Percentiles rank a stretch among this genome's conserved stretches.
Evolutionary conservation across 1,140 invertebrate genomes (phyloP).

Genomic region (Marisa cornuarietis): DNA sequence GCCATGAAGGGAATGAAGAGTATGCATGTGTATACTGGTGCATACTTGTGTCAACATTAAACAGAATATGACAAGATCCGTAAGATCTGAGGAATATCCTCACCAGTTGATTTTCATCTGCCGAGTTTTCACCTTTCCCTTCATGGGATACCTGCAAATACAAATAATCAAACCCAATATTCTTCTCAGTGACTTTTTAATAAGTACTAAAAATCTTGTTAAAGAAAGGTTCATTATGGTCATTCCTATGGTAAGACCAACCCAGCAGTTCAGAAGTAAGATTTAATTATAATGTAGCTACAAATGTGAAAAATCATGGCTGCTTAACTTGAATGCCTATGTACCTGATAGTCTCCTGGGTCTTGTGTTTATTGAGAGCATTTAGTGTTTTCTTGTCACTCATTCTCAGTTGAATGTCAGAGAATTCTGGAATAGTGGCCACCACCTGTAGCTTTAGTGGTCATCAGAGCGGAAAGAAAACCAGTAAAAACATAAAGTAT

Average conservation of each 20-base stretch:
- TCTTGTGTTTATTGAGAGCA: slow-evolving; percentile 72
- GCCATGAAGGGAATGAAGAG: background rate
- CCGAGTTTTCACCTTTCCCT: slow-evolving; percentile 72
- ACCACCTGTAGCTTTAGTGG: slow-evolving; percentile 55
- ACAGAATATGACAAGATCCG: background rate
- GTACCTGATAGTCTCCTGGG: slow-evolving; percentile 68
- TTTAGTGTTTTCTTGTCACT: slow-evolving; percentile 74
- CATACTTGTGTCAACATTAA: background rate
- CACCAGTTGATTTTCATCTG: slow-evolving; percentile 77
- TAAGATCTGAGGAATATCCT: slow-evolving; percentile 29
- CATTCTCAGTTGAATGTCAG: slow-evolving; percentile 72
- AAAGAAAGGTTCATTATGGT: too few relatives aligned
- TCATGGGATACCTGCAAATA: slow-evolving; percentile 69
- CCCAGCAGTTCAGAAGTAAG: too few relatives aligned
- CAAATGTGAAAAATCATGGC: too few relatives aligned
- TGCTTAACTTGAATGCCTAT: background rate
- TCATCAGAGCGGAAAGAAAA: slow-evolving; percentile 7
- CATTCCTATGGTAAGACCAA: too few relatives aligned
- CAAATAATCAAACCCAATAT: background rate
- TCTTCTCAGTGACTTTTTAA: background rate
- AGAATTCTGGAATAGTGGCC: slow-evolving; percentile 72
- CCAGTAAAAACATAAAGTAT: background rate
- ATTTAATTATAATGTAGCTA: too few relatives aligned
- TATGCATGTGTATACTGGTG: background rate
- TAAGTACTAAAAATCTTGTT: background rate